Base-by-base conservation (phyloP, 2,113 vertebrate species). In the Thunnus maccoyii region DNA sequence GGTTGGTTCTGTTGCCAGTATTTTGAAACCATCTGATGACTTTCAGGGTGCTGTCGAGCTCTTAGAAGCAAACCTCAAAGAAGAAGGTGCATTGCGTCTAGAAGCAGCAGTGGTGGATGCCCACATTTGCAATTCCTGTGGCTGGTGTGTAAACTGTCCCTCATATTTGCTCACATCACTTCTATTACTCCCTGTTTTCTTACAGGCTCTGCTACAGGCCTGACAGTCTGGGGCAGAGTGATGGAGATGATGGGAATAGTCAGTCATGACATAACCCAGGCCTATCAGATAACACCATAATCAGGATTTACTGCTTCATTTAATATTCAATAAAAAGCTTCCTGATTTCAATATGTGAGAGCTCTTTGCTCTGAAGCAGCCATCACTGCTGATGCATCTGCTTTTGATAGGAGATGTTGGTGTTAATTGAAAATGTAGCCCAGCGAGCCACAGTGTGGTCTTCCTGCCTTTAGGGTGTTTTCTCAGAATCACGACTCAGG, bases 401-500 rank as follows among this genome's bases (percentile, higher is more conserved):
- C 10, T 66, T 69, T 44, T 17, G 22, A 64, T 27, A 71, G 55
- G 1, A 15, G 32, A 2, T 12, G 11, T 46, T 52, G 8, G 36
- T 41, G 12, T 11, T 71, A 5, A 70, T 69, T 52, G 1, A 17
- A 41, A 72, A 48, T 4, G 18, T 60, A 46, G 2, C 62, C 32
- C 56, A 62, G 0, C 52, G 27, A 78, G 50, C 60, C 6, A 18
- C 17, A 68, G 50, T 52, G 7, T 48, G 70, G 61, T 58, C 36
- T 22, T 80, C 14, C 20, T 50, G 55, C 41, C 54, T 56, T 25
- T 63, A 22, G 51, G 66, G 20, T 67, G 57, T 81, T 74, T 73
- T 51, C 30, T 55, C 71, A 81, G 36, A 68, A 88, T 88, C 88
- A 87, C 69, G 83, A 88, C 44, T 76, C 71, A 0, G 48, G 44